Evolutionary conservation across 1,140 invertebrate genomes (phyloP), one percentile per base, ranked within the genome.

Genomic region (Archegozetes longisetosus): DNA sequence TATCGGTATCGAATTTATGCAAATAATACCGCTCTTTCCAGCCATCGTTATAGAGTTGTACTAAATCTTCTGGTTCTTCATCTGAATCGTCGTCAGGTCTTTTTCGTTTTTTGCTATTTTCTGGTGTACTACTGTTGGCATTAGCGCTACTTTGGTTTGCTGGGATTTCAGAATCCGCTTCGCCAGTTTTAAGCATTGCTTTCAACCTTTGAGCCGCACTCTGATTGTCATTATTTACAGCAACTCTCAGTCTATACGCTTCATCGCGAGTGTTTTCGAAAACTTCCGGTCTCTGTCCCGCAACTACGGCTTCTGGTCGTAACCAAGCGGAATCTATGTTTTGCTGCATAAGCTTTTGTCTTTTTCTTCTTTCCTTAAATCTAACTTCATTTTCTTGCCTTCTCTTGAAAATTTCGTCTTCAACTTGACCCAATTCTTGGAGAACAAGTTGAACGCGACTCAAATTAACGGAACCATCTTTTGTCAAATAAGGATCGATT

Each of bases 1-100:
- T 27, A n/a, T 51, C 22, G 12, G 47, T 12, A 68, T 91, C 86
- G 73, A 99, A 98, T 75, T 99, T 99, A 24, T 85, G 88, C 72
- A 91, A 85, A 71, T 98, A 99, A 75, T 99, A 99, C 52, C 80
- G 78, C 70, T 96, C 88, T 74, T 98, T 98, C 75, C 94, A 98
- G 0, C 96, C 96, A 68, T 89, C 86, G 76, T 98, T 93, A 86
- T 90, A 96, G 4, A 99, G 76, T 55, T 91, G 66, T 63, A 98
- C 92, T 75, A 95, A 88, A 75, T 99, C 94, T 64, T 86, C 81
- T 13, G 81, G 78, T 69, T 89, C 84, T 57, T 84, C 80, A 60
- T 92, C 55, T 63, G 14, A 13, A 26, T 57, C 46, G 6, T 54
- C 51, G 17, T 9, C 6, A 46, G 12, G 3, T 25, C 25, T 24